Percentiles rank a stretch among this genome's conserved stretches.
phyloP scores from a whole-genome alignment of 2,113 vertebrate species.

The Picathartes gymnocephalus region DNA sequence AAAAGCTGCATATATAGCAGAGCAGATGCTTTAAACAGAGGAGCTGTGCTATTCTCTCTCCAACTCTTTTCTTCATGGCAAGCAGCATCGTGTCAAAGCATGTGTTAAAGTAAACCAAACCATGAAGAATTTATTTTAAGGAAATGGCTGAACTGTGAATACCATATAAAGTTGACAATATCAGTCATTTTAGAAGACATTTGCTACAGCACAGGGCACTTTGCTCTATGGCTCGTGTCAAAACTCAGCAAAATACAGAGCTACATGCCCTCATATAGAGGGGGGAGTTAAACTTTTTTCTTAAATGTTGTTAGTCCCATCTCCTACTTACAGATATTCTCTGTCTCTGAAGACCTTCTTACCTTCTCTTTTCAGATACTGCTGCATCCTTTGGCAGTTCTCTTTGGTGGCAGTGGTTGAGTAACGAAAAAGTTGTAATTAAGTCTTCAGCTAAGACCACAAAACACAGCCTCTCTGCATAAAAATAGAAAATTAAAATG shows the following conservation, averaged over 20 bases:
- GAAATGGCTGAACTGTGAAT: background rate
- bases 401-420: background rate
- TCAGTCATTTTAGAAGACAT: background rate
- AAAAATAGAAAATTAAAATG: slow-evolving; percentile 30
- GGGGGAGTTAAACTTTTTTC: rapidly evolving
- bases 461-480: background rate
- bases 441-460: background rate
- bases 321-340: background rate
- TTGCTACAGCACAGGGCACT: background rate
- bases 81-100: background rate
- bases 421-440: background rate
- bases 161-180: background rate
- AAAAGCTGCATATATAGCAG: too few relatives aligned
- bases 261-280: background rate
- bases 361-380: background rate
- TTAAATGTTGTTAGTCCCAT: background rate
- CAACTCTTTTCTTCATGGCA: background rate
- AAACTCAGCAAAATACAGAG: background rate
- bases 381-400: background rate
- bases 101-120: background rate
- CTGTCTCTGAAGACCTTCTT: background rate
- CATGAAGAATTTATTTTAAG: background rate
- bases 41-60: background rate
- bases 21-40: too few relatives aligned
- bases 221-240: background rate